These are phyloP conservation scores for Kryptopterus vitreolus DNA, from an alignment of 2,797 vertebrate genomes.

Conservation along the genomic window DNA sequence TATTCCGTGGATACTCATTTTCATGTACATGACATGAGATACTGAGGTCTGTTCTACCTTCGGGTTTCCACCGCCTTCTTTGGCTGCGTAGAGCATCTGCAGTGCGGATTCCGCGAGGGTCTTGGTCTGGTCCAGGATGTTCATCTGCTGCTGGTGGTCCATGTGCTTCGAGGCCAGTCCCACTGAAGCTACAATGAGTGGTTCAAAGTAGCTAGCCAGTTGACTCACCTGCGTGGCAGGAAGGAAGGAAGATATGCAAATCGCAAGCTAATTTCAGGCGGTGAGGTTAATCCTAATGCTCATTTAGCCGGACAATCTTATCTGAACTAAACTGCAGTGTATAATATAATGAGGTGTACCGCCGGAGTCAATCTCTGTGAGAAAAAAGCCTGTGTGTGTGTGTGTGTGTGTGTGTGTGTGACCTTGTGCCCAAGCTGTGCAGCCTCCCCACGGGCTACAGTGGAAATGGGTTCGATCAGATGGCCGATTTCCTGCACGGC, in stretches of 20 bases:
- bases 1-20: neutral
- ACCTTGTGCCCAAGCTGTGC: slow-evolving; percentile 98
- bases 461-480: slow-evolving; percentile 93
- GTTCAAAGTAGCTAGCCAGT: slow-evolving; percentile 95
- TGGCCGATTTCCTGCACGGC: slow-evolving; percentile 97
- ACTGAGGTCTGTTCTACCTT: slow-evolving; percentile 75
- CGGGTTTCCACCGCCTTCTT: slow-evolving; percentile 96
- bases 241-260: slow-evolving; percentile 1
- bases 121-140: slow-evolving; percentile 95
- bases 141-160: slow-evolving; percentile 98
- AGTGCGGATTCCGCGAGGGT: slow-evolving; percentile 93
- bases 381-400: slow-evolving; percentile 24
- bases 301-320: neutral
- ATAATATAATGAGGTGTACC: slow-evolving; percentile 18
- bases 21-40: neutral
- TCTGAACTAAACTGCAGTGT: slow-evolving; percentile 31
- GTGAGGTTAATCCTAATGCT: neutral
- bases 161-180: slow-evolving; percentile 90
- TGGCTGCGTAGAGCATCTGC: slow-evolving; percentile 97
- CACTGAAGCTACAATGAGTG: slow-evolving; percentile 88
- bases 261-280: neutral
- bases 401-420: slow-evolving; percentile 43
- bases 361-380: slow-evolving; percentile 1
- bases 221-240: slow-evolving; percentile 86
- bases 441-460: slow-evolving; percentile 90